Base-by-base conservation (phyloP, 2,113 vertebrate genomes). In the Pontoporia blainvillei region DNA sequence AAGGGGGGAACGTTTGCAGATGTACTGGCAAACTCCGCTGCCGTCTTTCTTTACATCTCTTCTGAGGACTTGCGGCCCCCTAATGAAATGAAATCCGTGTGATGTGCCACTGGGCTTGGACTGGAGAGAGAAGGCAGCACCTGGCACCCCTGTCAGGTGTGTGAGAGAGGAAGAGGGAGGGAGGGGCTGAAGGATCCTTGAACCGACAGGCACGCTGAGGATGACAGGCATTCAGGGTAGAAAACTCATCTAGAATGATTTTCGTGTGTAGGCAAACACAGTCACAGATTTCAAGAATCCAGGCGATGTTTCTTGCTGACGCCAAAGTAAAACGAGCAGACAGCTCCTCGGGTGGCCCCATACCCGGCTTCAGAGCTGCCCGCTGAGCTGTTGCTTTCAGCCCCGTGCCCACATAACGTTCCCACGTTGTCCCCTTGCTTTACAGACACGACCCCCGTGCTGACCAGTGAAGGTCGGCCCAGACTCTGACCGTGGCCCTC, bases 241-340 rank as follows among this genome's bases (percentile, higher is more conserved):
- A 15, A 36, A 62, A 27, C 4, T 1, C 61, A 31, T 44, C 0
- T 75, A 91, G 95, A 96, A 93, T 90, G 93, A 10, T 75, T 96
- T 95, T 78, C 41, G 49, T 0, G 69, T 57, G 75, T 25, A 88
- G 81, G 96, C 91, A 97, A 96, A 89, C 13, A 57, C 15, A 87
- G 89, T 41, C 90, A 83, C 97, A 98, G 97, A 81, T 83, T 97
- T 1, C 27, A 96, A 1, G 90, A 96, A 94, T 96, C 90, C 83
- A 39, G 49, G 59, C 23, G 27, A 5, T 9, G 17, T 82, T 76
- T 69, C 39, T 8, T 23, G 5, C 59, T 21, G 59, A 12, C 67
- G 31, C 10, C 27, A n/a, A 34, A n/a, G 83, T 73, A 18, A 92
- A 39, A 54, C 2, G 73, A 49, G 44, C 73, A 46, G 72, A 46